Evolutionary conservation across 2,888 invertebrate species (phyloP), one percentile per base, ranked within the genome.

Genomic region (Campoplex capitator): DNA sequence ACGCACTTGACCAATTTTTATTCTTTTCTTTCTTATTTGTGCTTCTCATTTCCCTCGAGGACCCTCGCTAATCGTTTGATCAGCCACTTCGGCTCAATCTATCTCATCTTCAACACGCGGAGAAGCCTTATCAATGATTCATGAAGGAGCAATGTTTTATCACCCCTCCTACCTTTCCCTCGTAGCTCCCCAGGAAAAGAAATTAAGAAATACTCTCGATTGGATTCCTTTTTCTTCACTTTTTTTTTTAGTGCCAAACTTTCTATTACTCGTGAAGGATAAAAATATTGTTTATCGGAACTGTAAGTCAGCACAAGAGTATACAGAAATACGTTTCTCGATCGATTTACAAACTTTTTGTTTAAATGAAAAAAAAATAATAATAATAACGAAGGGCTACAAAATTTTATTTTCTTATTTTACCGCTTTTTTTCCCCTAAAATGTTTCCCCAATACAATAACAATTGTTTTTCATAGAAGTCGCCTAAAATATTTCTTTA

Each of bases 1-100:
- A 32, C 62, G 62, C 13, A 28, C 32, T 32, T 16, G 32, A 32
- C 62, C 28, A 6, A 18, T 16, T 6, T 32, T 62, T 62, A 16
- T 32, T 48, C 16, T 51, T 35, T 32, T 73, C 18, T 35, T 45
- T 23, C 62, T 23, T 67, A 62, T 16, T 54, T 18, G 45, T 35
- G 68, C 45, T 82, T 67, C 73, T 84, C 67, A 84, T 84, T 84
- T 84, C 84, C 84, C 84, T 56, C 38, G 84, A 84, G 84, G 38
- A 78, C 51, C 78, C 84, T 54, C 73, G 84, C 84, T 84, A 84
- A 84, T 84, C 84, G 84, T 84, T 84, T 73, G 56, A 84, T 84
- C 84, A 67, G 74, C 78, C 73, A 79, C 79, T 82, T 82, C 74
- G 65, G 28, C 58, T 75, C 51, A 32, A 28, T 76, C 48, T 76